Conservation (phyloP, 2,113 vertebrate genomes). For the Pelecanoides urinatrix region DNA sequence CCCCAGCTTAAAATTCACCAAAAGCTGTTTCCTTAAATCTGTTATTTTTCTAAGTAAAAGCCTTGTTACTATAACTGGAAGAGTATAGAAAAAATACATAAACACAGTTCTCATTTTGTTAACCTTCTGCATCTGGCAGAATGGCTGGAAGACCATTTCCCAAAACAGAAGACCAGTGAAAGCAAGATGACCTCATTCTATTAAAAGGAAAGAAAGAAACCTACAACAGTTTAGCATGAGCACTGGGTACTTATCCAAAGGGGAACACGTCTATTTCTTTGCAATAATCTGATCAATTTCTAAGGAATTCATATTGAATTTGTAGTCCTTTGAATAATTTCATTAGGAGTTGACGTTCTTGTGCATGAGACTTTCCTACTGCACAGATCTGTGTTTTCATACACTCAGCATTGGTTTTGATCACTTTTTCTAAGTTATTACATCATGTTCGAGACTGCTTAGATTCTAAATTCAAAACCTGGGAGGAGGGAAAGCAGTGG, state of each 20-base stretch:
- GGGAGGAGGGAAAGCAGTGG: background rate
- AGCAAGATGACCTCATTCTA: background rate
- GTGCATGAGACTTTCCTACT: background rate
- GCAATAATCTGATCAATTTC: background rate
- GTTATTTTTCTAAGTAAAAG: background rate
- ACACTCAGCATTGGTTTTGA: background rate
- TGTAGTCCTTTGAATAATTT: background rate
- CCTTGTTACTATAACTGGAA: background rate
- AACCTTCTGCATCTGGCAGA: background rate
- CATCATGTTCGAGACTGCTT: background rate
- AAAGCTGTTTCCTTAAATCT: background rate
- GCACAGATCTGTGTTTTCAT: background rate
- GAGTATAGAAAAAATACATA: background rate
- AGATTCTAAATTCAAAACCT: background rate
- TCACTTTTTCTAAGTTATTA: background rate
- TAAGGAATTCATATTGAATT: background rate
- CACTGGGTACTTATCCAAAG: background rate
- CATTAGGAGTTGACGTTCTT: background rate
- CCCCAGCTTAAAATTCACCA: background rate
- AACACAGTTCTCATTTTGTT: background rate
- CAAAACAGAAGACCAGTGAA: background rate
- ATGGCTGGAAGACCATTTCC: background rate
- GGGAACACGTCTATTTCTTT: background rate
- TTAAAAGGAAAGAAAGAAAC: background rate
- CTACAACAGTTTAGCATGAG: background rate